Evolutionary conservation across 1,140 invertebrate species (phyloP).

Genomic region (Heliothis virescens): DNA sequence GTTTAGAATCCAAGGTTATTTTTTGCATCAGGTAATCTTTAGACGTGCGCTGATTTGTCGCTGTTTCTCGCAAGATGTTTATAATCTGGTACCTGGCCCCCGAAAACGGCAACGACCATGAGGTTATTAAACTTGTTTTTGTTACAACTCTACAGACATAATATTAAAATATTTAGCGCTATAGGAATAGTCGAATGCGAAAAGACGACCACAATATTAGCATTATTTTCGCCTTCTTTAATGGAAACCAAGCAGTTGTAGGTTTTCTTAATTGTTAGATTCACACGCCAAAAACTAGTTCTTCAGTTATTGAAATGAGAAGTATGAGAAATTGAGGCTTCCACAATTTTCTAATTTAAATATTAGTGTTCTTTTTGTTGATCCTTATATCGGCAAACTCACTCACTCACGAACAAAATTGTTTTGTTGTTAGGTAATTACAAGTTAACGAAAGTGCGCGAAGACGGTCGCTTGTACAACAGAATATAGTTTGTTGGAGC

Average conservation of each 20-base stretch:
- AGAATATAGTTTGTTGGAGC: constrained; percentile 15
- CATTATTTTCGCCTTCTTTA: background rate
- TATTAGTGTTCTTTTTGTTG: too few species aligned
- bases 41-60: constrained; percentile 31
- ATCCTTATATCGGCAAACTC: too few species aligned
- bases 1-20: constrained; percentile 22
- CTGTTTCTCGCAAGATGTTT: constrained; percentile 24
- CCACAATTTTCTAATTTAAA: too few species aligned
- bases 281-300: background rate
- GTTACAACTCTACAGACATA: constrained; percentile 30
- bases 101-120: constrained; percentile 41
- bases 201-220: background rate
- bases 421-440: background rate
- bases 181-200: background rate
- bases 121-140: constrained; percentile 50
- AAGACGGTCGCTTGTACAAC: constrained; percentile 2
- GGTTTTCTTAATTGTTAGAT: background rate
- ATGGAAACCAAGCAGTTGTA: background rate
- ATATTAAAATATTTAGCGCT: constrained; percentile 28
- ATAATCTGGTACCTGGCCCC: constrained; percentile 35
- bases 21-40: constrained; percentile 31
- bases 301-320: too few species aligned
- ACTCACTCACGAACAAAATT: background rate
- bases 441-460: background rate
- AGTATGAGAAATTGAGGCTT: too few species aligned